phyloP scores from a whole-genome alignment of 2,113 vertebrate species.

The Apteryx mantelli region DNA sequence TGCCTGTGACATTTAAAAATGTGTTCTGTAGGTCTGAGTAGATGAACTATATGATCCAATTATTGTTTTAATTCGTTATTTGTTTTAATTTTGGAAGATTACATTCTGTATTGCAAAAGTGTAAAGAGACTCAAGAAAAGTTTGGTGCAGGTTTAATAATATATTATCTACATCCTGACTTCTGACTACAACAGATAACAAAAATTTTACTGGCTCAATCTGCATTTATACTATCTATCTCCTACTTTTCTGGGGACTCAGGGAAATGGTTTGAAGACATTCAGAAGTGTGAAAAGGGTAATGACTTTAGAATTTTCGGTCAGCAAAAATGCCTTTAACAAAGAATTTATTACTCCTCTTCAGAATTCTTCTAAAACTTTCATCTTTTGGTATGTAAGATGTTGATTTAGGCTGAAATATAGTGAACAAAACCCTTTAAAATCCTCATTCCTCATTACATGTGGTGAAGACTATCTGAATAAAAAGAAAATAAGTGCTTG shows the following conservation, averaged over 20 bases:
- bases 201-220: not conserved
- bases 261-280: not conserved
- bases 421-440: not conserved
- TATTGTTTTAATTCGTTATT: not conserved
- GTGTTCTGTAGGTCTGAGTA: not conserved
- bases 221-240: not conserved
- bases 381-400: not conserved
- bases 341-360: not conserved
- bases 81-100: not conserved
- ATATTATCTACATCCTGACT: not conserved
- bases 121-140: rapidly evolving
- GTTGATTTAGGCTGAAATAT: not conserved
- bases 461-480: not conserved
- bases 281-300: not conserved
- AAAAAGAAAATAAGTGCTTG: not conserved
- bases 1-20: not conserved
- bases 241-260: not conserved
- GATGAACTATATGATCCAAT: not conserved
- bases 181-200: not conserved
- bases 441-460: not conserved
- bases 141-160: not conserved
- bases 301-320: not conserved
- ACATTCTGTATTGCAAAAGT: not conserved
- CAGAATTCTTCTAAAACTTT: not conserved
- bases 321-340: not conserved